A percentile compares a stretch with the other conserved stretches of the same genome.
phyloP scores from a whole-genome alignment of 2,888 invertebrate species.

The Magallana nippona region DNA sequence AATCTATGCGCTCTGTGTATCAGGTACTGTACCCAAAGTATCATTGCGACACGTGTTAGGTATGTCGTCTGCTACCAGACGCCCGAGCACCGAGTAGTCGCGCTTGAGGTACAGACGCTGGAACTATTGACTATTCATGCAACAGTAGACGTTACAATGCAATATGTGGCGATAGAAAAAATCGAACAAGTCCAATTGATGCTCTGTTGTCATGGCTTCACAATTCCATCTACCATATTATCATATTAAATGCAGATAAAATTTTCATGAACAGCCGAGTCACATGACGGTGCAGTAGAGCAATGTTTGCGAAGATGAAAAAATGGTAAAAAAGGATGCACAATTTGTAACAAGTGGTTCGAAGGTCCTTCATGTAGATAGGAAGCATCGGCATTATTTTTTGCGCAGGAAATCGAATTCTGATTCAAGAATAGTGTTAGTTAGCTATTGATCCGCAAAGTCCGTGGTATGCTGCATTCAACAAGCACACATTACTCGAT shows the following conservation, averaged over 20 bases:
- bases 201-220: conserved; percentile 53
- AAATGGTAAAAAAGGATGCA: conserved; percentile 45
- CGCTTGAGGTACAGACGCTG: conserved; percentile 32
- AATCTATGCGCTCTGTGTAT: conserved; percentile 20
- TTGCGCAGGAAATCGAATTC: conserved; percentile 36
- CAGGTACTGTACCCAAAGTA: conserved; percentile 11
- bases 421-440: conserved; percentile 39
- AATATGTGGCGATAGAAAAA: conserved; percentile 46
- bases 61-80: conserved; percentile 16
- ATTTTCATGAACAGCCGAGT: conserved; percentile 52
- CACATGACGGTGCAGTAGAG: conserved; percentile 47
- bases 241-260: conserved; percentile 55
- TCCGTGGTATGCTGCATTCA: conserved; percentile 38
- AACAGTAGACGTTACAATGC: conserved; percentile 41
- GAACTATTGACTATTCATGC: conserved; percentile 38
- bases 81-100: neutral
- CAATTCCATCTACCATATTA: conserved; percentile 50
- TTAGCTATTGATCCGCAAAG: conserved; percentile 41
- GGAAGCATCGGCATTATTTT: conserved; percentile 15
- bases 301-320: conserved; percentile 49
- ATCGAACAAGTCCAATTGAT: conserved; percentile 54
- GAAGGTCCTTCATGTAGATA: conserved; percentile 20
- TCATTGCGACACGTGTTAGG: conserved; percentile 15
- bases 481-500: conserved; percentile 43
- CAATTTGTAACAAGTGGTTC: conserved; percentile 26